Evolutionary conservation across 2,113 vertebrate species (phyloP).

Genomic region (Lanius collurio): DNA sequence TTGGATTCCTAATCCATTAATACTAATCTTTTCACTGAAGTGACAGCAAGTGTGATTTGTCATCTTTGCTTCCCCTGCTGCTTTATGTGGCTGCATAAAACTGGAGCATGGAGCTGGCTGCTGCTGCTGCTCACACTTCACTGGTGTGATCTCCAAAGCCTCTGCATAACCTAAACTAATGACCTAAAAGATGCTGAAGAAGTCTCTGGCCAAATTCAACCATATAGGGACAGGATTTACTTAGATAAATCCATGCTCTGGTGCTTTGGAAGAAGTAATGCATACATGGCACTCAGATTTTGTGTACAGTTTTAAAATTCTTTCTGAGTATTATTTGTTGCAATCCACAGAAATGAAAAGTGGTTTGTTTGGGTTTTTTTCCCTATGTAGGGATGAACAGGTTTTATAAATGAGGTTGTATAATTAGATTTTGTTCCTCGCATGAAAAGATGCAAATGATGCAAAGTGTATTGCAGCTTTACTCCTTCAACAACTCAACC

Average conservation of each 20-base stretch:
- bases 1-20: constrained; percentile 60
- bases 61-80: constrained; percentile 7
- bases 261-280: background rate
- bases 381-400: background rate
- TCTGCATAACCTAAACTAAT: background rate
- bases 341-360: background rate
- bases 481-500: background rate
- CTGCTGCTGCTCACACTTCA: background rate
- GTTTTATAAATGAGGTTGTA: background rate
- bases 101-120: background rate
- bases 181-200: background rate
- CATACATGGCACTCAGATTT: background rate
- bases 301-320: background rate
- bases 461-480: background rate
- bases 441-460: background rate
- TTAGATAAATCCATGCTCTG: background rate
- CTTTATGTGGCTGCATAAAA: background rate
- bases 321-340: background rate
- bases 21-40: constrained; percentile 48
- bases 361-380: background rate
- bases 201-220: background rate
- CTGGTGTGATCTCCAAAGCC: background rate
- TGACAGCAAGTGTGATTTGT: constrained; percentile 4
- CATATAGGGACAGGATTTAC: background rate
- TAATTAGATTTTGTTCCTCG: background rate